Evolutionary conservation across 2,888 invertebrate species (phyloP), one percentile per base, ranked within the genome.

Genomic region (Harmothoe impar): DNA sequence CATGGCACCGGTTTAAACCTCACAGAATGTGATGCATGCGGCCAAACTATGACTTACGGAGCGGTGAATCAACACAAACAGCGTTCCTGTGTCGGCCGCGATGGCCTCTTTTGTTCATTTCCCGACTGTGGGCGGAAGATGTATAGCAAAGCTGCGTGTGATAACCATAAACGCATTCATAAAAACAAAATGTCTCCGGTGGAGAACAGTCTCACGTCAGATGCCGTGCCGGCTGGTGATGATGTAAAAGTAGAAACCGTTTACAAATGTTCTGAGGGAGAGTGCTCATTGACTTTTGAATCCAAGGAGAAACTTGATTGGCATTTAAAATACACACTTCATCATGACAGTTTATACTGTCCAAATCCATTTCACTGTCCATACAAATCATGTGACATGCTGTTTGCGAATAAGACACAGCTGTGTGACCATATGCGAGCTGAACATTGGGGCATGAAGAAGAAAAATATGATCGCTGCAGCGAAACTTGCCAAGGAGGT

Each of bases 381-480:
- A 25, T 86, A 54, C 54, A 52, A 56, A 86, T 52, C 86, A 20
- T 86, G 86, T 54, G 54, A 52, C 3, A n/a, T n/a, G 56, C 52
- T 25, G 12, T 86, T 54, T 86, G 25, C 15, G 29, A 31, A 52
- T 31, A 86, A 86, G 29, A 20, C 51, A 3, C 10, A 20, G n/a
- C 54, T 86, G 0, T 25, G 52, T 54, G 86, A 29, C 25, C 86
- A 86, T 29, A 86, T 86, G 86, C 51, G 25, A 31, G 86, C 23
- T 23, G 56, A 54, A 31, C 86, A 86, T 25, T 86, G 86, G 86
- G 86, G 86, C 15, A 86, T 25, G 10, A 86, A 86, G 25, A 86
- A 86, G 86, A 86, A 12, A 17, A 54, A 54, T 23, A 56, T 29
- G 15, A 54, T 54, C 25, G 52, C 56, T 15, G 86, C 86, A 12